Base-by-base conservation (phyloP, 2,888 invertebrate species). In the Choristoneura rosaceana region DNA sequence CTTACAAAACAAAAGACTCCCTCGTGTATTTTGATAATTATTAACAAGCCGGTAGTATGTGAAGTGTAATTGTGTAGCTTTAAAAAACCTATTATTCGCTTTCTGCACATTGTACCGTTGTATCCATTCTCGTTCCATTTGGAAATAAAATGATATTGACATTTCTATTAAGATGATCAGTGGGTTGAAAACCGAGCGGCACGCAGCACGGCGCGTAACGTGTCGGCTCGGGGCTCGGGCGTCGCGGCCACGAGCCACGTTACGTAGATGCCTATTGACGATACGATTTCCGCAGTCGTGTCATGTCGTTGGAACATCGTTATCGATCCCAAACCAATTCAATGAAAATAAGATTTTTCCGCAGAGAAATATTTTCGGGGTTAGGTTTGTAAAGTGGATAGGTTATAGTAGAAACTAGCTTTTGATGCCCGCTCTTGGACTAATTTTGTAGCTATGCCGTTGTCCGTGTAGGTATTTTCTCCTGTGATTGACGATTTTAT, bases 111-210 rank as follows among this genome's bases (percentile, higher is more conserved):
- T 25, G 25, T 25, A 14, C 5, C 12, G 59, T 41, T 2, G 14
- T 41, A 17, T 17, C 47, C 1, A 47, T n/a, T 55, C 25, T 15
- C 8, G 33, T 41, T n/a, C 10, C 12, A 70, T 34, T 34, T 25
- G 52, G 25, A 70, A 60, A 50, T 65, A 64, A 25, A 65, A 61
- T 71, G 12, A 55, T 45, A 34, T 61, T 45, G 61, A 45, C 66
- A 52, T 66, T 66, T 71, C 61, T 52, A 70, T 66, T 66, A 70
- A 33, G 65, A 41, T 52, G 65, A 60, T 66, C 65, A 66, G 41
- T 60, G 60, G 38, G 43, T 15, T 70, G 43, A 60, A 43, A 61
- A 10, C 50, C 12, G 15, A 15, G 38, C 59, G 55, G 61, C 45
- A 66, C 61, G 43, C 61, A 52, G 52, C 52, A 52, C 52, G 52